Conservation (phyloP, 2,797 vertebrate genomes). For the Tadarida brasiliensis region DNA sequence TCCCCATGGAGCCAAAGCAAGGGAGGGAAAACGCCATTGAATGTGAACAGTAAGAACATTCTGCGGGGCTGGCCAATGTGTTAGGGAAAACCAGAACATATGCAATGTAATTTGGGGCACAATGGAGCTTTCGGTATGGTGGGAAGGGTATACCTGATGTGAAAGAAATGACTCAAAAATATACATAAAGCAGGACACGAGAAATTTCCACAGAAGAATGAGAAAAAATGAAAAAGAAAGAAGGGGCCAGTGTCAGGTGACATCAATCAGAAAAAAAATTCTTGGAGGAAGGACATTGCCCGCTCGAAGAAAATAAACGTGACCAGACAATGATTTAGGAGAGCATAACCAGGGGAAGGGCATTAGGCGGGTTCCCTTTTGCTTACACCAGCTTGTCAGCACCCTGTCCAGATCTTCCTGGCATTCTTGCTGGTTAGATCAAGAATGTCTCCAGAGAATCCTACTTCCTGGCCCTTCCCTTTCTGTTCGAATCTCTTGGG, state of each 20-base stretch:
- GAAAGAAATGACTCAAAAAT: not conserved
- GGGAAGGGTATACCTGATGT: not conserved
- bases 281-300: not conserved
- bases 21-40: fast-evolving
- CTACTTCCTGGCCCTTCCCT: not conserved
- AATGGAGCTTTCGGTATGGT: not conserved
- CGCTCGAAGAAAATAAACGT: not conserved
- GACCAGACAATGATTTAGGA: fast-evolving
- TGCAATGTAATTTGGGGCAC: fast-evolving
- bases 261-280: not conserved
- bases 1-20: fast-evolving
- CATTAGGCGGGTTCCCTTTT: fast-evolving
- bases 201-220: not conserved
- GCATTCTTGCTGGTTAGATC: not conserved
- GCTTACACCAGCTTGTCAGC: fast-evolving
- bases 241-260: not conserved
- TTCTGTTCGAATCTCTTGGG: not conserved
- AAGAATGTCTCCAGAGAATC: not conserved
- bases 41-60: not conserved
- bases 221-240: not conserved
- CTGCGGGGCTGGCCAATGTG: too few species aligned
- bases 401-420: not conserved
- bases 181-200: not conserved
- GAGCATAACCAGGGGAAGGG: fast-evolving
- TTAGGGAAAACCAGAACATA: not conserved